These are phyloP conservation scores for Pluvianellus socialis DNA, from an alignment of 2,113 vertebrate species.

Conservation along the genomic window DNA sequence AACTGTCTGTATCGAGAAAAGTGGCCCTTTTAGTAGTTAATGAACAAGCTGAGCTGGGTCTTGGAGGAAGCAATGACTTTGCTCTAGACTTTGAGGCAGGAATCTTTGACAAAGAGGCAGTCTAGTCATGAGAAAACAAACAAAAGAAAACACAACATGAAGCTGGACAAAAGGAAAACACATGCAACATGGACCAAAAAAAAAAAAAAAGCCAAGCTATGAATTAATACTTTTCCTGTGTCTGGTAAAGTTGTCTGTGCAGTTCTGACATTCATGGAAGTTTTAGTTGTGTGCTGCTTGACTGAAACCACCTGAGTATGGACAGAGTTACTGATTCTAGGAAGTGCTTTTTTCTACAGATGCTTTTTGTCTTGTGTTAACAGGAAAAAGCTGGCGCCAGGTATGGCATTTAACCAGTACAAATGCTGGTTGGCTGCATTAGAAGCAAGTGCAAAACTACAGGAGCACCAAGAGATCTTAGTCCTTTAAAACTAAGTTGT, in stretches of 20 bases:
- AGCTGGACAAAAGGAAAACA: slow-evolving; percentile 66
- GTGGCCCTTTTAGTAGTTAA: slow-evolving; percentile 74
- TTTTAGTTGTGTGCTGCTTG: not conserved
- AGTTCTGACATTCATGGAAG: not conserved
- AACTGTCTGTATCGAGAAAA: slow-evolving; percentile 78
- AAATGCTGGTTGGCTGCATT: not conserved
- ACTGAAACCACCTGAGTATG: not conserved
- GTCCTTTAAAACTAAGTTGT: not conserved
- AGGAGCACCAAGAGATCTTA: not conserved
- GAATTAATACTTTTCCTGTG: not conserved
- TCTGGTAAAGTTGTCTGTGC: not conserved
- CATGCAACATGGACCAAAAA: slow-evolving; percentile 36
- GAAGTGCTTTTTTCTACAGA: not conserved
- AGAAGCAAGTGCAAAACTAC: not conserved
- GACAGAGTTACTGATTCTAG: not conserved
- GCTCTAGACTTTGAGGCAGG: slow-evolving; percentile 84
- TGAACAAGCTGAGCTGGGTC: slow-evolving; percentile 82
- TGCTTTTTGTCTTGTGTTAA: not conserved
- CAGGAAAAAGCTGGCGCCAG: not conserved
- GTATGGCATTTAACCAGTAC: not conserved
- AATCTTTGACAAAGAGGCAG: slow-evolving; percentile 89
- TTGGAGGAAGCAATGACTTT: slow-evolving; percentile 75
- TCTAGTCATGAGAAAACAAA: slow-evolving; percentile 83
- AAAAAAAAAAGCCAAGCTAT: not conserved
- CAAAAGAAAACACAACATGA: slow-evolving; percentile 71